Base-by-base conservation (phyloP, 2,797 vertebrate species). In the Pangasius djambal region DNA sequence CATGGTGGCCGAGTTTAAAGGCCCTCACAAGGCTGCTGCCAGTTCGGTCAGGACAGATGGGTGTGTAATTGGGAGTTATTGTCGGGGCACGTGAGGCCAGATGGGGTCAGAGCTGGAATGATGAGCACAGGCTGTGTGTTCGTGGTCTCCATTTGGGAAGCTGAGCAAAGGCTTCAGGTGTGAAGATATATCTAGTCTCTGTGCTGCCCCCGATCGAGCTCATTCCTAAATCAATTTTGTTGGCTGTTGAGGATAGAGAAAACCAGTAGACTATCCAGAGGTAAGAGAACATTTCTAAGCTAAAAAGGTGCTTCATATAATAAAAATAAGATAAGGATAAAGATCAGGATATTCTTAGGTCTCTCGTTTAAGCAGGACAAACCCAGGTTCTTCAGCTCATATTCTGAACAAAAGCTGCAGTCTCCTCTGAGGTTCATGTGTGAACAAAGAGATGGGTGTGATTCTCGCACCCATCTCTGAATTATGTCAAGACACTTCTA, bases 11-110 rank as follows among this genome's bases (percentile, higher is more conserved):
- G 0, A 84, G 72, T 88, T 91, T 92, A 93, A 95, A 87, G 87
- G 90, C 93, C 91, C 95, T 91, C 86, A 6, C 0, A 92, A 94
- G 93, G 78, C 89, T 0, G 18, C 74, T 8, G 75, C 52, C 65
- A 65, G 88, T 91, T 89, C 0, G 74, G 93, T 34, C 55, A 6
- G 89, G 91, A 87, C 88, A 34, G 7, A 75, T 15, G 78, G 83
- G 89, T 18, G n/a, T 93, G 93, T 95, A 95, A 96, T 95, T 95
- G 94, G 94, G 89, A 92, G 92, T 92, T 92, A 94, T 94, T 96
- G 91, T 93, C 91, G 34, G 89, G 89, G 88, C 70, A 65, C 10
- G 22, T 87, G 72, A 16, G 90, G 91, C 93, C 95, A 96, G 95
- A 94, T 96, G 95, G 94, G 95, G 92, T 92, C 93, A 89, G 89